Conservation (phyloP, 1,140 invertebrate species). For the Drosophila ananassae region DNA sequence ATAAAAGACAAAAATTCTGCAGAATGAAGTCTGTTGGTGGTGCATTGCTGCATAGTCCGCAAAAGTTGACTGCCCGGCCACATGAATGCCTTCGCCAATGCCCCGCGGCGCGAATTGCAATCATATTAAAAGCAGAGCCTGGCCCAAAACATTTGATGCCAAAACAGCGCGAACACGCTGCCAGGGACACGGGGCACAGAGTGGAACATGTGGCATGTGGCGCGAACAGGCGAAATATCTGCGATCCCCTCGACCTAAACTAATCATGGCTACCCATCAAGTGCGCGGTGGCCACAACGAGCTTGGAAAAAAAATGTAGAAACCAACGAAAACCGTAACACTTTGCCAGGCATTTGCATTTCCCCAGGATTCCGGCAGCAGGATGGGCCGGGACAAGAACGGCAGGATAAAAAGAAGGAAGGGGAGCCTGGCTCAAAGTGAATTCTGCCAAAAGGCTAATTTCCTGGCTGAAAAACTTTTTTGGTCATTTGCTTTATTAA, state of each 20-base stretch:
- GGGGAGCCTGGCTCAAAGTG: constrained; percentile 26
- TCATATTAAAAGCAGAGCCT: constrained; percentile 71
- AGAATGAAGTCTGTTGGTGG: constrained; percentile 12
- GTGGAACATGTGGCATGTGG: constrained; percentile 36
- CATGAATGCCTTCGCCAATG: constrained; percentile 27
- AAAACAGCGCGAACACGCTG: constrained; percentile 12
- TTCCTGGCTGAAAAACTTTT: constrained; percentile 60
- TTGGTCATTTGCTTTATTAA: constrained; percentile 66
- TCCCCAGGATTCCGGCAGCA: constrained; percentile 10
- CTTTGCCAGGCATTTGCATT: constrained; percentile 54
- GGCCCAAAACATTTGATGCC: constrained; percentile 45
- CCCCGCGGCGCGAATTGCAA: constrained; percentile 62
- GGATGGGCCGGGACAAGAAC: not conserved
- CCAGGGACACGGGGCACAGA: constrained; percentile 19
- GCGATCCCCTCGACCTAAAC: constrained; percentile 41
- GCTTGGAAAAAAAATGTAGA: constrained; percentile 5
- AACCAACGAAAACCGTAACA: constrained; percentile 50
- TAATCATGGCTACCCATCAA: constrained; percentile 58
- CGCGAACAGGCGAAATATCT: constrained; percentile 28
- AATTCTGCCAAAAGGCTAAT: constrained; percentile 64
- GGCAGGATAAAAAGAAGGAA: not conserved
- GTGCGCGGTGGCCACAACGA: constrained; percentile 12
- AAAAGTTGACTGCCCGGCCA: constrained; percentile 56
- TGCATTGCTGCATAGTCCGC: constrained; percentile 11
- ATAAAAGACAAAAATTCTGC: constrained; percentile 9